Conservation (phyloP, 2,797 vertebrate species). For the Lithobates sylvaticus region DNA sequence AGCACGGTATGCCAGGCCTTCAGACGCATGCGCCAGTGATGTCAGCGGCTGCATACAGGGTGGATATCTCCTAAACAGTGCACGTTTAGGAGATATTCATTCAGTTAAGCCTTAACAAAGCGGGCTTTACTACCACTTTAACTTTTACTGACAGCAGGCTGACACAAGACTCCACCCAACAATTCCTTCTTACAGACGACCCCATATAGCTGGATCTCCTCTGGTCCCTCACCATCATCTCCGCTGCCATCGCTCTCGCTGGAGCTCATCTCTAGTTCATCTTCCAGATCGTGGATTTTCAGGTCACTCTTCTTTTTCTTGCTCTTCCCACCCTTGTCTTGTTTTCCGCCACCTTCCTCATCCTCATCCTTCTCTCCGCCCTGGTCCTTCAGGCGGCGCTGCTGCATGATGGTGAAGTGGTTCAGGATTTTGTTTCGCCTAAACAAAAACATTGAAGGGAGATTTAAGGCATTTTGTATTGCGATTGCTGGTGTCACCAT, state of each 20-base stretch:
- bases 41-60: too few species aligned
- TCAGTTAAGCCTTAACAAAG: too few species aligned
- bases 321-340: constrained; percentile 75
- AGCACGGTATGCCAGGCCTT: too few species aligned
- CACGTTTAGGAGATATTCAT: too few species aligned
- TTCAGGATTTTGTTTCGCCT: constrained; percentile 95
- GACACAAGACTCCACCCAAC: too few species aligned
- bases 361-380: constrained; percentile 78
- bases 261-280: constrained; percentile 89
- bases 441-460: background rate
- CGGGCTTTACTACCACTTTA: too few species aligned
- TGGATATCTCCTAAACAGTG: too few species aligned
- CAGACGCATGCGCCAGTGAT: too few species aligned
- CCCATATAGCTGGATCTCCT: background rate
- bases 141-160: too few species aligned
- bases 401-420: constrained; percentile 96
- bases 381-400: constrained; percentile 87
- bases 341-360: constrained; percentile 79
- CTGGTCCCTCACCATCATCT: constrained; percentile 79
- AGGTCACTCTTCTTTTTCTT: constrained; percentile 81
- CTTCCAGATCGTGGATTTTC: constrained; percentile 89
- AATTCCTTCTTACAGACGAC: background rate
- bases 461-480: background rate
- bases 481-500: too few species aligned
- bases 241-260: constrained; percentile 84